Base-by-base conservation (phyloP, 2,888 invertebrate genomes). In the Cataglyphis cursor region DNA sequence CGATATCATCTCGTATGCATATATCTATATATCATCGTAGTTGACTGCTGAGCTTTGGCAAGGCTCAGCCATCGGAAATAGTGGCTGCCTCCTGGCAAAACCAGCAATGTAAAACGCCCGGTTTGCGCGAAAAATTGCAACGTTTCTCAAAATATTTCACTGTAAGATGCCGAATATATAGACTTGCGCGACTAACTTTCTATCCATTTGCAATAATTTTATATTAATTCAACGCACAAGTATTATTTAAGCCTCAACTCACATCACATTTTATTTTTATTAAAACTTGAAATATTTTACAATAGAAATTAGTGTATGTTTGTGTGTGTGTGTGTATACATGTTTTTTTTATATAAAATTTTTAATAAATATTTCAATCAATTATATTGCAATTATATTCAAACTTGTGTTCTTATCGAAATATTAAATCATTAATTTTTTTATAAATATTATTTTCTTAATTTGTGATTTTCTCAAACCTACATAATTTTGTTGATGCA, bases 41-140 rank as follows among this genome's bases (percentile, higher is more conserved):
- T 72, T 80, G 78, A 80, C 78, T 80, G 72, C 72, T 59, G 78
- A 61, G 78, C 78, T 80, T 80, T 80, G 78, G 78, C 78, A 80
- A 80, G 78, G 59, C 59, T 72, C 59, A 72, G 59, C 72, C 35
- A 72, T 44, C 72, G 78, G 72, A 72, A 70, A 80, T 48, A 70
- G 59, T 72, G 72, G 78, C 59, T 80, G 78, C 78, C 72, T 80
- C 41, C 78, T 80, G 59, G 72, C 78, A 72, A 80, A 80, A 80
- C 72, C 72, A 48, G 59, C 59, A 70, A 72, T 80, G 59, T 80
- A 72, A 80, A 80, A 80, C 59, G 68, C 78, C 44, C 48, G 35
- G 72, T 72, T 51, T 80, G 72, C 35, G 35, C 78, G 59, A 72
- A 70, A 59, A 78, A 80, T 80, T 80, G 70, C 59, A 35, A 59